Evolutionary conservation across 2,888 invertebrate species (phyloP).

Genomic region (Anaspis maculata): DNA sequence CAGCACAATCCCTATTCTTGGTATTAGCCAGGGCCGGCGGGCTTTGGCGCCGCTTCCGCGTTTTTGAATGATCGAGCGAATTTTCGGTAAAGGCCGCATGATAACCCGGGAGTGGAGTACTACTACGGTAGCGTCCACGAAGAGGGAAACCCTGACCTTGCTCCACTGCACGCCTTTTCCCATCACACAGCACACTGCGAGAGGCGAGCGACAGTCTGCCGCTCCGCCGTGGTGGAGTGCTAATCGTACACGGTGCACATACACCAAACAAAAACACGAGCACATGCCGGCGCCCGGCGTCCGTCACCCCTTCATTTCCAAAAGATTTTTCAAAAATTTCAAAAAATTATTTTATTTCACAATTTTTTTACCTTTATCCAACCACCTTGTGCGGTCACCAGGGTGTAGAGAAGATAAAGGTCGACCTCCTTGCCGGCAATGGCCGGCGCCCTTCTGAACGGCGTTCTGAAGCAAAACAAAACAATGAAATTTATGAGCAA

Average conservation of each 20-base stretch:
- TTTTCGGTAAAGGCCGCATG: too few relatives aligned
- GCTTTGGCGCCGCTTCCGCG: too few relatives aligned
- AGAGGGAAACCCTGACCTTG: conserved; percentile 40
- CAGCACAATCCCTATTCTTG: too few relatives aligned
- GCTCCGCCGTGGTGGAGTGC: conserved; percentile 2
- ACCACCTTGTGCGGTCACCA: conserved; percentile 89
- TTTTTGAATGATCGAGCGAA: too few relatives aligned
- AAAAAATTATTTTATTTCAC: too few relatives aligned
- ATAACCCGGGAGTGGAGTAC: too few relatives aligned
- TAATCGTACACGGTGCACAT: conserved; percentile 1
- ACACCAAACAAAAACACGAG: conserved; percentile 6
- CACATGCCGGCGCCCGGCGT: conserved; percentile 2
- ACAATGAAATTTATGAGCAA: too few relatives aligned
- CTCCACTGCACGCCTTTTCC: conserved; percentile 32
- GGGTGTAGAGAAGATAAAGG: conserved; percentile 81
- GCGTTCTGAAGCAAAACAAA: conserved; percentile 43
- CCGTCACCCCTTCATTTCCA: too few relatives aligned
- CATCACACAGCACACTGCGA: too few relatives aligned
- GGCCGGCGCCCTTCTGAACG: conserved; percentile 58
- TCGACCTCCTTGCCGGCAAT: conserved; percentile 89
- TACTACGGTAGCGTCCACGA: background rate
- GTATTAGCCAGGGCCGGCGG: too few relatives aligned
- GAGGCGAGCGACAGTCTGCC: conserved; percentile 4
- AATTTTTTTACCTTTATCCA: conserved; percentile 76
- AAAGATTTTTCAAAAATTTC: too few relatives aligned